Percentiles rank a stretch among this genome's conserved stretches.
phyloP scores from a whole-genome alignment of 1,140 invertebrate species.

The Drosophila sturtevanti region DNA sequence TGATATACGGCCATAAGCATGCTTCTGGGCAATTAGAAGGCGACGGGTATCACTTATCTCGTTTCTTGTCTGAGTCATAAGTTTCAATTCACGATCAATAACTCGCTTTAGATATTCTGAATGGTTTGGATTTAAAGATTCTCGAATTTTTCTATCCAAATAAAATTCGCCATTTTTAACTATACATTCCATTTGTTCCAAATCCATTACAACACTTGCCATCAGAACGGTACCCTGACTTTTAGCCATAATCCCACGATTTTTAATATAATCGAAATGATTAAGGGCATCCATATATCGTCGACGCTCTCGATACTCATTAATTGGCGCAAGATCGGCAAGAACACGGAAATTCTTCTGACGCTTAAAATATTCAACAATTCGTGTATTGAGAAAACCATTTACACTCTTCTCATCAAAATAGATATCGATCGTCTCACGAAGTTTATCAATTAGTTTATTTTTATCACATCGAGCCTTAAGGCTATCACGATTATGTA shows the following conservation, averaged over 20 bases:
- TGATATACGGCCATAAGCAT: conserved; percentile 32
- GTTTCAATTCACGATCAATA: conserved; percentile 16
- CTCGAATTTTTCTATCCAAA: conserved; percentile 2
- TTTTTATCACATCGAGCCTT: conserved; percentile 24
- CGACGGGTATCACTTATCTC: conserved; percentile 58
- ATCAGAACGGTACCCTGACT: background rate
- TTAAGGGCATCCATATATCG: conserved; percentile 22
- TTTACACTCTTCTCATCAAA: conserved; percentile 5
- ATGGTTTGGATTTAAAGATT: background rate
- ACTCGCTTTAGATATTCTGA: conserved; percentile 10
- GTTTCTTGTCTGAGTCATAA: conserved; percentile 38
- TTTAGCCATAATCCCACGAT: background rate
- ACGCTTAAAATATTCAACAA: conserved; percentile 43
- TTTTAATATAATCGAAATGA: conserved; percentile 2
- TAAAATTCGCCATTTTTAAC: conserved; percentile 12
- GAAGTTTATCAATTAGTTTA: conserved; percentile 8
- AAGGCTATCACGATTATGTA: background rate
- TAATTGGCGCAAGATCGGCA: accelerated
- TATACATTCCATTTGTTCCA: conserved; percentile 12
- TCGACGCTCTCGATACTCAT: accelerated
- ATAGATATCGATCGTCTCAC: background rate
- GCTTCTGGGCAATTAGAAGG: conserved; percentile 40
- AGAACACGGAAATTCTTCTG: conserved; percentile 24
- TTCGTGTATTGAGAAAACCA: conserved; percentile 21
- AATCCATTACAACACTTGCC: conserved; percentile 24